Evolutionary conservation across 2,888 invertebrate genomes (phyloP).

Genomic region (Gastracanthus pulcherrimus): DNA sequence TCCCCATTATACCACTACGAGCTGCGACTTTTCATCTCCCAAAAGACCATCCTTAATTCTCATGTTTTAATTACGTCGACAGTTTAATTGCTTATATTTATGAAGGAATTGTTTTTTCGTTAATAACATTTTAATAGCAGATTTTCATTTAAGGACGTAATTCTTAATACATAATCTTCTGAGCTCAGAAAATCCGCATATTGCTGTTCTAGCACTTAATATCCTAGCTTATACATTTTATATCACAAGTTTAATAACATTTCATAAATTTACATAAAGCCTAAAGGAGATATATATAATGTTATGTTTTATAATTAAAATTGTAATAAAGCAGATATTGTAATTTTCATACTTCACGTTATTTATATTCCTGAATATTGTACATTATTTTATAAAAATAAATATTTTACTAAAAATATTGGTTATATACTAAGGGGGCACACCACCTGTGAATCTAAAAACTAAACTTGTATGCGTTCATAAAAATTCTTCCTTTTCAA

Average conservation of each 20-base stretch:
- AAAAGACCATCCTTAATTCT: background rate
- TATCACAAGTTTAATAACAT: slow-evolving; percentile 2
- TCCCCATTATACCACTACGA: background rate
- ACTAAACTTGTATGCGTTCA: too few relatives aligned
- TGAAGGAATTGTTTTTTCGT: background rate
- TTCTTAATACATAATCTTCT: background rate
- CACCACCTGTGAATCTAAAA: too few relatives aligned
- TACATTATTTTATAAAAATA: too few relatives aligned
- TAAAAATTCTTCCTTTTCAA: too few relatives aligned
- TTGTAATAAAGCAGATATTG: background rate
- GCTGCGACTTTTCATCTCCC: background rate
- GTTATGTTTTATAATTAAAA: background rate
- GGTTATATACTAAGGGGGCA: too few relatives aligned
- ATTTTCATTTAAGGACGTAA: background rate
- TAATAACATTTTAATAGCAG: background rate
- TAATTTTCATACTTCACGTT: too few relatives aligned
- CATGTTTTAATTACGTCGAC: background rate
- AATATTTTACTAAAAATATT: too few relatives aligned
- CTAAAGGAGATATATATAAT: background rate
- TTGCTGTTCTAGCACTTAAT: background rate
- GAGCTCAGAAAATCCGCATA: background rate
- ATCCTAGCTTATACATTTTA: background rate
- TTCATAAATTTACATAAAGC: background rate
- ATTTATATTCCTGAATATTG: too few relatives aligned
- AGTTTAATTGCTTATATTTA: background rate